These are phyloP conservation scores for Helicoverpa armigera DNA, from an alignment of 1,140 invertebrate species.

Conservation along the genomic window DNA sequence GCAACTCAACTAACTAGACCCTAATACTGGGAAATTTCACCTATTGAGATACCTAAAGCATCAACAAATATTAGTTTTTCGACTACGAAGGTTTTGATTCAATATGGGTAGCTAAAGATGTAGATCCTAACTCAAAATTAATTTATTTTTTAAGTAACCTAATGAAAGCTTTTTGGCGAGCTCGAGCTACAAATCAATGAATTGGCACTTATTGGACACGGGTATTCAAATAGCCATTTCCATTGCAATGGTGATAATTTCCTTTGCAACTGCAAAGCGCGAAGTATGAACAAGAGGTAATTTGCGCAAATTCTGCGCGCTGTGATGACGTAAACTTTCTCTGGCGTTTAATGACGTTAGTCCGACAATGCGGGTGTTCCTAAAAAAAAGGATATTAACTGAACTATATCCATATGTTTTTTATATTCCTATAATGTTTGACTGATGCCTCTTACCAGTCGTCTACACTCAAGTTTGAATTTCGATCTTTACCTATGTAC, in stretches of 20 bases:
- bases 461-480: too few species aligned
- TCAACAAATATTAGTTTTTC: background rate
- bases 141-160: too few species aligned
- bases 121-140: too few species aligned
- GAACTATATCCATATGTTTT: background rate
- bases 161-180: too few species aligned
- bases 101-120: too few species aligned
- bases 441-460: too few species aligned
- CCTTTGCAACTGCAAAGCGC: constrained; percentile 6
- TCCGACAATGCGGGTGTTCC: constrained; percentile 29
- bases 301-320: constrained; percentile 56
- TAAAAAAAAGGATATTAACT: background rate
- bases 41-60: too few species aligned
- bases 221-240: constrained; percentile 22
- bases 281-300: constrained; percentile 48
- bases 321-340: constrained; percentile 63
- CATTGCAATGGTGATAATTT: constrained; percentile 24
- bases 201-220: constrained; percentile 2
- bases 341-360: constrained; percentile 34
- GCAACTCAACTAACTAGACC: background rate
- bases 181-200: background rate
- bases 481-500: too few species aligned
- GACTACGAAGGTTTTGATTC: too few species aligned
- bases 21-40: background rate
- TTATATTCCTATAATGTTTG: too few species aligned